Base-by-base conservation (phyloP, 2,113 vertebrate species). In the Pseudorectes ferrugineus region DNA sequence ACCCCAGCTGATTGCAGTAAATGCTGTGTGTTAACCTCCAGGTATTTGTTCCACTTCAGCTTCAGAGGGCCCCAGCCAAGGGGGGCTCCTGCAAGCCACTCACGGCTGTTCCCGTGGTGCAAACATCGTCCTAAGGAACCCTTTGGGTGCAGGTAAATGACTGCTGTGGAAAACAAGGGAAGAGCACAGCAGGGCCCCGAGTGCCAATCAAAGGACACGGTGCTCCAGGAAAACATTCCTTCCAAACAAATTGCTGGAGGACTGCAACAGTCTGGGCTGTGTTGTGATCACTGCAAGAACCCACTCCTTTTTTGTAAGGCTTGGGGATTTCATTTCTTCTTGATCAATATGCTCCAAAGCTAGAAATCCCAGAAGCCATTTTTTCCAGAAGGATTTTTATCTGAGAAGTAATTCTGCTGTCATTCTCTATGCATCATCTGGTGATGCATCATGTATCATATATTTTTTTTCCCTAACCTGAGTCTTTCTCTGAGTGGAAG, bases 101-200 rank as follows among this genome's bases (percentile, higher is more conserved):
- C 49, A 5, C 25, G 31, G 48, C 49, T 1, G 29, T 15, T 43
- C 38, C 0, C 0, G 13, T 20, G 16, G 31, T 4, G 7, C 40
- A 54, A 28, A 49, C 31, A 14, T 28, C 54, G 12, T 19, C 33
- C 40, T 10, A 15, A 52, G 74, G 36, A 71, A 29, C 12, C 33
- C 68, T 88, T 72, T 42, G 16, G 62, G 67, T 1, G 65, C 68
- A 92, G 57, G 48, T 15, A 52, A 92, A 90, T 84, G 10, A 77
- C 46, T 88, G 49, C 92, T 89, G 75, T 11, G 61, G 83, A 21
- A 74, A 88, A 49, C 12, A 61, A 57, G 43, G 36, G 74, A 14
- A 20, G 70, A 67, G 67, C 94, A 45, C 82, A 88, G 94, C 79
- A 75, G 65, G 72, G 43, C 81, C 76, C 55, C 55, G 29, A 52